These are phyloP conservation scores for Arctocebus calabarensis DNA, from an alignment of 2,797 vertebrate species.

Conservation along the genomic window DNA sequence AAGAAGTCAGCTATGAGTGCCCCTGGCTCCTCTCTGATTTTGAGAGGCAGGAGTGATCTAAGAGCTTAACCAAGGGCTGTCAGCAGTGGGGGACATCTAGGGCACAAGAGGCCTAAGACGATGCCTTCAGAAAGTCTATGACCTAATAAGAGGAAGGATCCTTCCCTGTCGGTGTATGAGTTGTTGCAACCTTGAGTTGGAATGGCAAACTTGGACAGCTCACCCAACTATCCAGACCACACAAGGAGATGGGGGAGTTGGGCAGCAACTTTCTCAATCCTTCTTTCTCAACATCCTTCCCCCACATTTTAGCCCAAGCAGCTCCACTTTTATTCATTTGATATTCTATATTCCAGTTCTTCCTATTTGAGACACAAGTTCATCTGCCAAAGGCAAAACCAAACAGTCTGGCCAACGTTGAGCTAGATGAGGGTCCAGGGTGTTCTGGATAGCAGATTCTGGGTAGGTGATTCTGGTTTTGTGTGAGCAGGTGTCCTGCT, in stretches of 20 bases:
- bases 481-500: background rate
- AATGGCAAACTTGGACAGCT: too few relatives aligned
- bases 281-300: background rate
- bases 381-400: background rate
- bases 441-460: background rate
- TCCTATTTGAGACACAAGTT: background rate
- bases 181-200: too few relatives aligned
- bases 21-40: background rate
- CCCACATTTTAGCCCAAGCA: background rate
- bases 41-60: background rate
- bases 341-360: background rate
- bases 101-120: fast-evolving
- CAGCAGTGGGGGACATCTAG: background rate
- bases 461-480: background rate
- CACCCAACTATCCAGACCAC: too few relatives aligned
- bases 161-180: too few relatives aligned
- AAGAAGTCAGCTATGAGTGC: background rate
- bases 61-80: background rate
- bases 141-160: background rate
- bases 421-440: too few relatives aligned
- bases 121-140: background rate
- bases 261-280: too few relatives aligned
- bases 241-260: background rate
- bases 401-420: background rate
- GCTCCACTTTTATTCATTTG: background rate